phyloP scores from a whole-genome alignment of 2,113 vertebrate genomes.

The Psittacara wagleri region DNA sequence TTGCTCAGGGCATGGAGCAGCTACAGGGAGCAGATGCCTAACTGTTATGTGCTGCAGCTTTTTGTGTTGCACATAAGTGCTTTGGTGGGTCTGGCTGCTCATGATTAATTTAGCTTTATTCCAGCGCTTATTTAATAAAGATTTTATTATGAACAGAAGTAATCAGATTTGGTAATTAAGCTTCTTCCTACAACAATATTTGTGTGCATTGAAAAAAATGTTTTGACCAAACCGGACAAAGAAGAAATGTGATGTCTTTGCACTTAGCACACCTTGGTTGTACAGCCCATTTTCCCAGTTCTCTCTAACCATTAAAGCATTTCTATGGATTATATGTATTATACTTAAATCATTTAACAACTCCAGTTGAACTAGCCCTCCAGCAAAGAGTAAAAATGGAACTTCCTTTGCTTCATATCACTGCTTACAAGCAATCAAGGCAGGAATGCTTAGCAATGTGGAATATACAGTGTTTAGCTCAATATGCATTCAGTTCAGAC shows the following conservation, averaged over 20 bases:
- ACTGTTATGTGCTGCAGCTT: neutral
- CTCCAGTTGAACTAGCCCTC: slow-evolving; percentile 3
- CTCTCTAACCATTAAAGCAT: neutral
- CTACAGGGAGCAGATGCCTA: slow-evolving; percentile 14
- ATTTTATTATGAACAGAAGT: slow-evolving; percentile 19
- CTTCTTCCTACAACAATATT: neutral
- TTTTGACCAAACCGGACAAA: neutral
- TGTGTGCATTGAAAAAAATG: neutral
- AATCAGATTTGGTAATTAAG: neutral
- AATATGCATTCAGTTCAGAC: neutral
- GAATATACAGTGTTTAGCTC: neutral
- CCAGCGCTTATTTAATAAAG: slow-evolving; percentile 13
- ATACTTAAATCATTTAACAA: neutral
- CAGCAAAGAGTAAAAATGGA: neutral
- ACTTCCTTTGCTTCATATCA: neutral
- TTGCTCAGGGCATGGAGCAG: neutral
- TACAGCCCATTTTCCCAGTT: neutral
- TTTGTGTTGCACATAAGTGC: neutral
- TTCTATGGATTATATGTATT: neutral
- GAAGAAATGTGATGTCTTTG: neutral
- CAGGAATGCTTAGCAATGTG: neutral
- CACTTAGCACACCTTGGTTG: neutral
- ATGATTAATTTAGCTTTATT: slow-evolving; percentile 46
- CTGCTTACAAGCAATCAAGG: neutral
- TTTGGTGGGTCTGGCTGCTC: neutral